phyloP scores from a whole-genome alignment of 2,113 vertebrate genomes.

The Coregonus clupeaformis region DNA sequence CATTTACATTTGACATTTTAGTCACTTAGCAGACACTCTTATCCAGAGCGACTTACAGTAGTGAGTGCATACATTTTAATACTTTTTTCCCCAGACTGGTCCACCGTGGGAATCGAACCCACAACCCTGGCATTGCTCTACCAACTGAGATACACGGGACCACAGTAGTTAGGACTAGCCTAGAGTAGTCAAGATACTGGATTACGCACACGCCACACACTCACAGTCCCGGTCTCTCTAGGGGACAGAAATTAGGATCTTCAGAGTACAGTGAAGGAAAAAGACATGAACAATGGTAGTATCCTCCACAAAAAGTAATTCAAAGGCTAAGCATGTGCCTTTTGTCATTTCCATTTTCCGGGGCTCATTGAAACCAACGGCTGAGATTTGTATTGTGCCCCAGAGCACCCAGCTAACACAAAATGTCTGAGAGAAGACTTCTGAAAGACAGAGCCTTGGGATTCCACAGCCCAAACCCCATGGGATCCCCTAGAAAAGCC shows the following conservation, averaged over 20 bases:
- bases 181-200: not conserved
- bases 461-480: slow-evolving; percentile 24
- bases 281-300: not conserved
- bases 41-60: not conserved
- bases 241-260: not conserved
- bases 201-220: not conserved
- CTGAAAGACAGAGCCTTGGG: slow-evolving; percentile 25
- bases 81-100: too few relatives aligned
- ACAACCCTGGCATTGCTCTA: too few relatives aligned
- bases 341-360: slow-evolving; percentile 5
- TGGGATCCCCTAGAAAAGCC: slow-evolving; percentile 9
- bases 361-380: slow-evolving; percentile 9
- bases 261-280: not conserved
- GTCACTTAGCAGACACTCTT: too few relatives aligned
- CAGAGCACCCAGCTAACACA: slow-evolving; percentile 22
- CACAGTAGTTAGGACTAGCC: too few relatives aligned
- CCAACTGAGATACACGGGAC: too few relatives aligned
- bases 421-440: slow-evolving; percentile 32
- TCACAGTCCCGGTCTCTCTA: not conserved
- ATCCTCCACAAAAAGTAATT: not conserved
- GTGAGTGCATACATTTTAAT: too few relatives aligned
- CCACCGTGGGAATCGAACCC: too few relatives aligned
- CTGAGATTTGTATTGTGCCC: slow-evolving; percentile 15
- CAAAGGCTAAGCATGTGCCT: slow-evolving; percentile 11
- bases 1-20: too few relatives aligned